Evolutionary conservation across 2,113 vertebrate species (phyloP), one percentile per base, ranked within the genome.

Genomic region (Orthonyx spaldingii): DNA sequence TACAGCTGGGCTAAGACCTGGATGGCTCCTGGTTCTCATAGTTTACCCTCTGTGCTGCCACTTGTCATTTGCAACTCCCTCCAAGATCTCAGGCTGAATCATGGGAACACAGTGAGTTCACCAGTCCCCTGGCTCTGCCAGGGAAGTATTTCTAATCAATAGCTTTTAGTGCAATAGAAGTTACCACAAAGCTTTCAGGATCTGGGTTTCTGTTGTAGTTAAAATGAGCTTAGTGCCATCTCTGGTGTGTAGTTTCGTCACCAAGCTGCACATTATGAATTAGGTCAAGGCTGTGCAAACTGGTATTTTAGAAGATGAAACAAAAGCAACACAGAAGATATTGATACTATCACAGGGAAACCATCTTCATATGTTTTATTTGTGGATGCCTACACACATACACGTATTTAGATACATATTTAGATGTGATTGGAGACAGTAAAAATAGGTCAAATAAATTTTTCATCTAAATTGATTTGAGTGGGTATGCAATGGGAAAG

Each of bases 81-180:
- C 18, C 72, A 89, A 87, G 81, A 71, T 42, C 69, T 79, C 37
- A 28, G 1, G 7, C 65, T 74, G 72, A 89, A 68, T 94, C 72
- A 87, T 1, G 49, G 44, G 84, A 46, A 84, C 44, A 47, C 42
- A 56, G 17, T 22, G 82, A 80, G n/a, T 84, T 84, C 78, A 77
- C 22, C 28, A 88, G 66, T 20, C 18, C 37, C 21, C 22, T 20
- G 14, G 46, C 77, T 93, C 75, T 88, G 50, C 61, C 68, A 82
- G 59, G 47, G 70, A 70, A 78, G 46, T 28, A 77, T 44, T 83
- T 89, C 63, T 65, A 83, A 95, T 94, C 92, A 93, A 93, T 94
- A 96, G 66, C 75, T 96, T 94, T 94, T 88, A 97, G 76, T 69
- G 60, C 76, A 94, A 94, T 94, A 64, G 56, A 88, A 94, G 76